A percentile compares a stretch with the other conserved stretches of the same genome.
phyloP scores from a whole-genome alignment of 2,113 vertebrate genomes.

The Brachirus orientalis region DNA sequence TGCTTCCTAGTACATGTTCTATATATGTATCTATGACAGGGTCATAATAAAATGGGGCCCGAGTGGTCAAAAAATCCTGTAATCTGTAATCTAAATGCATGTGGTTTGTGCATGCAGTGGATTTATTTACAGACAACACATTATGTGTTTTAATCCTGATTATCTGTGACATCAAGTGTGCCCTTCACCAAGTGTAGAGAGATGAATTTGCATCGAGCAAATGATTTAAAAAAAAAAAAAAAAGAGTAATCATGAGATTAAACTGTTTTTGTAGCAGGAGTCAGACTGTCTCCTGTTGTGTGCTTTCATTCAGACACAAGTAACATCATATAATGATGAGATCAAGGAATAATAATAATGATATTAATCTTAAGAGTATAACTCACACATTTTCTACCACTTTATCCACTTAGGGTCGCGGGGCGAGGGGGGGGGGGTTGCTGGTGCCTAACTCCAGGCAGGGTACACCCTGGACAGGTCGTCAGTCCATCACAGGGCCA shows the following conservation, averaged over 20 bases:
- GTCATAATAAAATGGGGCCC: conserved; percentile 33
- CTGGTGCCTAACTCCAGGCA: too few relatives aligned
- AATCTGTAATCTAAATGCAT: conserved; percentile 36
- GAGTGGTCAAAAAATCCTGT: conserved; percentile 25
- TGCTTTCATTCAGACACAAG: too few relatives aligned
- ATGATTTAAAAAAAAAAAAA: too few relatives aligned
- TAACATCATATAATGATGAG: too few relatives aligned
- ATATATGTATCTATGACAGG: conserved; percentile 11
- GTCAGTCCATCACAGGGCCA: too few relatives aligned
- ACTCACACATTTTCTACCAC: too few relatives aligned
- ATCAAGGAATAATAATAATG: too few relatives aligned
- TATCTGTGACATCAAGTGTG: background rate
- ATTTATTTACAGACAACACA: conserved; percentile 18
- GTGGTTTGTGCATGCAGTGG: conserved; percentile 20
- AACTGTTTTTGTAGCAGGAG: background rate
- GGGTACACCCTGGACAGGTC: too few relatives aligned
- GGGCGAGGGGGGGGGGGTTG: too few relatives aligned
- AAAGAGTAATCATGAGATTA: background rate
- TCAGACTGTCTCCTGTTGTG: too few relatives aligned
- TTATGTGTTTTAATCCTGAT: conserved; percentile 13
- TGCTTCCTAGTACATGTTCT: conserved; percentile 1
- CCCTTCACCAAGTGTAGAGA: background rate
- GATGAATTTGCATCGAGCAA: conserved; percentile 1
- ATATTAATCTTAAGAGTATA: too few relatives aligned
- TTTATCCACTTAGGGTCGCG: too few relatives aligned